Percentiles rank a stretch among this genome's conserved stretches.
Conservation (phyloP, 1,140 invertebrate genomes). For the Drosophila kanapiae region DNA sequence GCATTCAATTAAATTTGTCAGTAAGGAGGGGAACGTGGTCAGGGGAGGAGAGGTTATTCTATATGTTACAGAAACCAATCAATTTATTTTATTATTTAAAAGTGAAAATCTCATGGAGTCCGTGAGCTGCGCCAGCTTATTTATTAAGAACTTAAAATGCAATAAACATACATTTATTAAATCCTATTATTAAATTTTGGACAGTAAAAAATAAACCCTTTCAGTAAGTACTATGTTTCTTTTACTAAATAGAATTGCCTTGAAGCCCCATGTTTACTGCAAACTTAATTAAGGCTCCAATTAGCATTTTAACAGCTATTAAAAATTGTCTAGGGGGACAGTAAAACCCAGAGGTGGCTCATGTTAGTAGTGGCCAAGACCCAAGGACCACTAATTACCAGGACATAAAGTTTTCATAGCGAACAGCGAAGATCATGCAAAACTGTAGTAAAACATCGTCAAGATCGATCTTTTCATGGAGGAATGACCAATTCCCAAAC, state of each 20-base stretch:
- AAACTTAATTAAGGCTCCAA: conserved; percentile 3
- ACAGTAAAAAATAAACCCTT: background rate
- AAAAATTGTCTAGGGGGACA: background rate
- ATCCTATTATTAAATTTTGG: too few relatives aligned
- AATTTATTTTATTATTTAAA: conserved; percentile 21
- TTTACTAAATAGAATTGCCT: background rate
- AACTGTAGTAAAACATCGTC: background rate
- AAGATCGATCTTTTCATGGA: background rate
- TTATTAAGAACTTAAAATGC: background rate
- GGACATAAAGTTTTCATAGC: conserved; percentile 1
- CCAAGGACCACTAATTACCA: background rate
- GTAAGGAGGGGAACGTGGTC: background rate
- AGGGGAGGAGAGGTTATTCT: background rate
- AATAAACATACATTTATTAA: too few relatives aligned
- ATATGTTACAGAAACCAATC: conserved; percentile 18
- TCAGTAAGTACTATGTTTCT: background rate
- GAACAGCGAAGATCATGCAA: conserved; percentile 19
- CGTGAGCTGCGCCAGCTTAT: background rate
- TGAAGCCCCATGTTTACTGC: background rate
- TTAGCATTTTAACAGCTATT: conserved; percentile 8
- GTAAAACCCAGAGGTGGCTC: background rate
- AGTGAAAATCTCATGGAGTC: background rate
- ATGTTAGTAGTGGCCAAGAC: too few relatives aligned
- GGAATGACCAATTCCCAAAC: conserved; percentile 7
- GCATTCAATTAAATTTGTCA: conserved; percentile 31